Base-by-base conservation (phyloP, 2,797 vertebrate species). In the Helostoma temminkii region DNA sequence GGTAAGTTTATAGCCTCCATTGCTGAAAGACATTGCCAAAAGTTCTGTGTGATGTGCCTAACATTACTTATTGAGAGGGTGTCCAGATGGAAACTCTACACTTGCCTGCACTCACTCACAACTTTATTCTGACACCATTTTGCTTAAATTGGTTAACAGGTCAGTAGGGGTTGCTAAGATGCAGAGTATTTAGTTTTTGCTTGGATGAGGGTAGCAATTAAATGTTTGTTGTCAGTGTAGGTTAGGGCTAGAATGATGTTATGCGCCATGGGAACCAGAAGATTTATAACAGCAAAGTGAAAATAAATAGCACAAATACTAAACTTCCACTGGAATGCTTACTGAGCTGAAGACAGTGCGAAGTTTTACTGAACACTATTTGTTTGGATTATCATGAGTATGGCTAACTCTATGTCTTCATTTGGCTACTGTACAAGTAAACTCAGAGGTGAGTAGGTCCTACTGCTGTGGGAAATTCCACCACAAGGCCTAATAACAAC, bases 401-500 rank as follows among this genome's bases (percentile, higher is more conserved):
- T 62, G 14, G 9, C 19, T 48, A 16, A 48, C 15, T 21, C 14
- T 22, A 39, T 50, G 36, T 64, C 49, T 19, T 62, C 39, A 59
- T 24, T 66, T 15, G 8, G 16, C 42, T 37, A 34, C 28, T 60
- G 50, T 30, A 34, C 57, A 41, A 15, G 9, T 19, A 28, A 45
- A 61, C 52, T 59, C 14, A 15, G 68, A 59, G 63, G 43, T 5
- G 6, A 71, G 26, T 32, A 36, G 74, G 71, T 67, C 34, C 64
- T 72, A 32, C 59, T 48, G 57, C 60, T 52, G 50, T 22, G 45
- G 77, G 76, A 72, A 76, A 81, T 85, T 80, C 68, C 80, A 69
- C 60, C 63, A 70, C 60, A 49, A 63, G 60, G 52, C 70, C 59
- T 74, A 78, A 82, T 71, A 78, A 74, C 75, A 87, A 81, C 82